Evolutionary conservation across 1,140 invertebrate genomes (phyloP).

Genomic region (Drosophila arizonae): DNA sequence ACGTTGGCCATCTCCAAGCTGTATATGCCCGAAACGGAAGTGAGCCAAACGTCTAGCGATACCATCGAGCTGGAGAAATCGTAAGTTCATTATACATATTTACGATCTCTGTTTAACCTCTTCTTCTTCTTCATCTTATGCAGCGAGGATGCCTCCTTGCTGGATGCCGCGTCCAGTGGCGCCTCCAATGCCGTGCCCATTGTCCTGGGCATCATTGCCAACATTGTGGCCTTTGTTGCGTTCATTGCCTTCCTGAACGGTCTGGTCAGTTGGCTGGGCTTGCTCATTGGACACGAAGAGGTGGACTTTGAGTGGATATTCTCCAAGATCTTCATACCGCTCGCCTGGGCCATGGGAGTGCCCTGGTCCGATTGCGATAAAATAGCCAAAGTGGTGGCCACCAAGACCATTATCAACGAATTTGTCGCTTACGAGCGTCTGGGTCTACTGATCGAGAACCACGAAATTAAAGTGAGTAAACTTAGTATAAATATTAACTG

Average conservation of each 20-base stretch:
- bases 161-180: constrained; percentile 95
- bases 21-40: constrained; percentile 94
- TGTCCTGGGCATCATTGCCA: constrained; percentile 94
- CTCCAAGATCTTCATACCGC: constrained; percentile 93
- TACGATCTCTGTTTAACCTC: constrained; percentile 3
- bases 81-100: constrained; percentile 82
- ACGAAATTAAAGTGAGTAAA: constrained; percentile 86
- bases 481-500: not conserved
- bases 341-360: constrained; percentile 90
- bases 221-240: constrained; percentile 95
- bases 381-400: constrained; percentile 91
- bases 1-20: constrained; percentile 95
- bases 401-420: constrained; percentile 96
- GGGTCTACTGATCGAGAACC: constrained; percentile 85
- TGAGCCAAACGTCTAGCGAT: constrained; percentile 88
- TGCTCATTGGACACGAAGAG: constrained; percentile 86
- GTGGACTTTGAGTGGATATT: constrained; percentile 89
- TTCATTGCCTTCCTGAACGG: constrained; percentile 93
- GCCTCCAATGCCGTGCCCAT: constrained; percentile 92
- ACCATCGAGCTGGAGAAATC: constrained; percentile 86
- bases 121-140: not conserved
- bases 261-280: constrained; percentile 90
- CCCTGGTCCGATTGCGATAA: constrained; percentile 89
- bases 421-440: constrained; percentile 94
- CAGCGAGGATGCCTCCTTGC: constrained; percentile 90